Percentiles rank a stretch among this genome's conserved stretches.
These are phyloP conservation scores for Callinectes sapidus DNA, from an alignment of 2,888 invertebrate genomes.

Conservation along the genomic window DNA sequence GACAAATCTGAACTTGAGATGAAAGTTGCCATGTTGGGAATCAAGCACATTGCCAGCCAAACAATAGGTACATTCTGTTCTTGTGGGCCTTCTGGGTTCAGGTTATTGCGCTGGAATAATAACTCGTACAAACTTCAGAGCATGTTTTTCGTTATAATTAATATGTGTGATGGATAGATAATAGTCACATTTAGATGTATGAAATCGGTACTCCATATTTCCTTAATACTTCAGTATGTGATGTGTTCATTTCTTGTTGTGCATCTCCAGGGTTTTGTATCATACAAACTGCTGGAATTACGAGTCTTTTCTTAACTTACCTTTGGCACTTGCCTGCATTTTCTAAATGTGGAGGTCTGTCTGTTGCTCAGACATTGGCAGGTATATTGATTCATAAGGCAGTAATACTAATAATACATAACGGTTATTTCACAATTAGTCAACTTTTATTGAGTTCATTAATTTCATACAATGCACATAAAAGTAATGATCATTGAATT, in stretches of 20 bases:
- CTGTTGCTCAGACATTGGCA: background rate
- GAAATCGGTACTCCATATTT: background rate
- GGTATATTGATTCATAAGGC: background rate
- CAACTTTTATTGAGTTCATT: too few species aligned
- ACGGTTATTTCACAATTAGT: too few species aligned
- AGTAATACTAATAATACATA: background rate
- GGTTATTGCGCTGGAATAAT: too few species aligned
- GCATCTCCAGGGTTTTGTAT: background rate
- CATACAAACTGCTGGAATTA: background rate
- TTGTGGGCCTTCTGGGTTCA: background rate
- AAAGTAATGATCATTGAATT: too few species aligned
- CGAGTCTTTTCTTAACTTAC: background rate
- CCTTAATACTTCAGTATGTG: background rate
- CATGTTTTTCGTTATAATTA: background rate
- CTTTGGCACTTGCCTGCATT: background rate
- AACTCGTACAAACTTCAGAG: background rate
- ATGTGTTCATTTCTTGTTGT: background rate
- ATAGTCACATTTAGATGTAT: background rate
- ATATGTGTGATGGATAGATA: background rate
- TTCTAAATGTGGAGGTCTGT: background rate
- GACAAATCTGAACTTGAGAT: too few species aligned
- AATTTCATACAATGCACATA: too few species aligned
- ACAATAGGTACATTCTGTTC: too few species aligned
- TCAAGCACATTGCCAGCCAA: too few species aligned
- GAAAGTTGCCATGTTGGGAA: too few species aligned